phyloP scores from a whole-genome alignment of 2,797 vertebrate genomes.

The Danio albolineatus region DNA sequence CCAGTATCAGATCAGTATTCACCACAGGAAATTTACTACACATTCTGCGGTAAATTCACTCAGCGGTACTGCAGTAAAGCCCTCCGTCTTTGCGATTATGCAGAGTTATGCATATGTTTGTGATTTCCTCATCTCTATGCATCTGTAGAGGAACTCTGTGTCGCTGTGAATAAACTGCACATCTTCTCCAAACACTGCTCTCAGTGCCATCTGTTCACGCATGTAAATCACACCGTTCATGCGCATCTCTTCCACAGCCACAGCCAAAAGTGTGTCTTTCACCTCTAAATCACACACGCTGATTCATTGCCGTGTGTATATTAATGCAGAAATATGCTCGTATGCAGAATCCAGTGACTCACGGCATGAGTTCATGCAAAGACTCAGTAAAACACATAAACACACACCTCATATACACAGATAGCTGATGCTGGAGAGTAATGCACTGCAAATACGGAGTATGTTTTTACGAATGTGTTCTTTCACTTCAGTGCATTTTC shows the following conservation, averaged over 20 bases:
- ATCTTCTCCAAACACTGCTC: slow-evolving; percentile 78
- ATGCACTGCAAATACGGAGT: no score
- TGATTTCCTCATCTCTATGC: slow-evolving; percentile 2
- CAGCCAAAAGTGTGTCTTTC: slow-evolving; percentile 63
- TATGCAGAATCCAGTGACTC: slow-evolving; percentile 25
- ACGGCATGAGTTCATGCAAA: slow-evolving; percentile 11
- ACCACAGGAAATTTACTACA: no score
- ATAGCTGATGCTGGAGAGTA: no score
- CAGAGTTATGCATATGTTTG: neutral
- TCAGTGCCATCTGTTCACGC: slow-evolving; percentile 76
- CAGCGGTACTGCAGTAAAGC: neutral
- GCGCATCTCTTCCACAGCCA: slow-evolving; percentile 69
- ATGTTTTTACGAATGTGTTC: no score
- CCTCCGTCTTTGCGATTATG: neutral
- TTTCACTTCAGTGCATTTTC: no score
- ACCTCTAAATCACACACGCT: slow-evolving; percentile 68
- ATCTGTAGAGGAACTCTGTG: slow-evolving; percentile 21
- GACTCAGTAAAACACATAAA: neutral
- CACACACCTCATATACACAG: no score
- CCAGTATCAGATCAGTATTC: no score
- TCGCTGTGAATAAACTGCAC: slow-evolving; percentile 73
- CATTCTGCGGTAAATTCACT: no score
- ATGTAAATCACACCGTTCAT: slow-evolving; percentile 74
- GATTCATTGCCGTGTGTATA: slow-evolving; percentile 36
- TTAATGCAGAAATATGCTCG: slow-evolving; percentile 40